These are phyloP conservation scores for Vanacampus margaritifer DNA, from an alignment of 2,113 vertebrate species.

Conservation along the genomic window DNA sequence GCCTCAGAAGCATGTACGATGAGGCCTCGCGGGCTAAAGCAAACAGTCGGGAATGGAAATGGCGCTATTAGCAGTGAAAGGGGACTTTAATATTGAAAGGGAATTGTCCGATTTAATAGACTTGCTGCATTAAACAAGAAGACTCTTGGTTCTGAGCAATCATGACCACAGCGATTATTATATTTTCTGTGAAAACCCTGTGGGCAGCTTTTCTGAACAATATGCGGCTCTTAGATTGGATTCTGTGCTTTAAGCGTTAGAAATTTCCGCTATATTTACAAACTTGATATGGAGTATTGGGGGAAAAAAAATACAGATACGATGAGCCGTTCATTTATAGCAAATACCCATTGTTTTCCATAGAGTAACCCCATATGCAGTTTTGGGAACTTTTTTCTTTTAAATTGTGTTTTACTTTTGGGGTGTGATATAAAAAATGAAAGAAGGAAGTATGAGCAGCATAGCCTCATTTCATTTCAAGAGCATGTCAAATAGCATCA, in stretches of 20 bases:
- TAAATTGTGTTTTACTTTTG: too few species aligned
- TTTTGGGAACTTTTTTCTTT: too few species aligned
- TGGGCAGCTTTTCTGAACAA: background rate
- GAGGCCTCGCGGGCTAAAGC: conserved; percentile 4
- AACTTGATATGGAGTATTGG: background rate
- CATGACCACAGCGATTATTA: conserved; percentile 3
- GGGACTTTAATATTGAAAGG: conserved; percentile 18
- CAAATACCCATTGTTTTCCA: too few species aligned
- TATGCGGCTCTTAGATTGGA: background rate
- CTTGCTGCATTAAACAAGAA: background rate
- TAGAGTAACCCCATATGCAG: too few species aligned
- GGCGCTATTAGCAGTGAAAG: conserved; percentile 17
- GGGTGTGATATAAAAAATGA: too few species aligned
- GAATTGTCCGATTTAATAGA: conserved; percentile 8
- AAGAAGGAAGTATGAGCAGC: background rate
- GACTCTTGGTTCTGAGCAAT: background rate
- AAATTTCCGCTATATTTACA: background rate
- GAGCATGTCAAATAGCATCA: background rate
- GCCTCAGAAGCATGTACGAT: conserved; percentile 13
- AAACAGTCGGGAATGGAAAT: conserved; percentile 26
- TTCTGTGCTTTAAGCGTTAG: background rate
- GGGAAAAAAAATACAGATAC: background rate
- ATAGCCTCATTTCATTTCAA: background rate
- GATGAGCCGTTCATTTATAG: too few species aligned
- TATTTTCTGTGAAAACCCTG: background rate